Evolutionary conservation across 2,113 vertebrate species (phyloP).

Genomic region (Panurus biarmicus): DNA sequence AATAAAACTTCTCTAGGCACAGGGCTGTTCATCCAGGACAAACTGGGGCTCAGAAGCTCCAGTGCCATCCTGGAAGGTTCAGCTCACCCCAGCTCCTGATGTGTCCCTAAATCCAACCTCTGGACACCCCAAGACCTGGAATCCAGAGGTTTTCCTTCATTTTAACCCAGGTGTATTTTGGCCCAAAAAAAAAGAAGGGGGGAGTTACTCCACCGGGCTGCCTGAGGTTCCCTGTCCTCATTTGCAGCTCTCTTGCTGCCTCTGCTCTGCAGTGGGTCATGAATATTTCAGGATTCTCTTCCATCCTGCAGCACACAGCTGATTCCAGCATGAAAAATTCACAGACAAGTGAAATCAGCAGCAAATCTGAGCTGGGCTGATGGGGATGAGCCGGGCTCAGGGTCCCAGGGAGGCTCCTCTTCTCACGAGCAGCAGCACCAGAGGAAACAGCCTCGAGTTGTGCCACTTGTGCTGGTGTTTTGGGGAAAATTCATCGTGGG

Average conservation of each 20-base stretch:
- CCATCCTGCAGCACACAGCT: background rate
- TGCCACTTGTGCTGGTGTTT: background rate
- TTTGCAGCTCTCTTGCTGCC: background rate
- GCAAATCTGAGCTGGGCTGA: background rate
- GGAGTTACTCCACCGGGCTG: background rate
- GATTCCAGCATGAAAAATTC: slow-evolving; percentile 29
- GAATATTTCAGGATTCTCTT: slow-evolving; percentile 54
- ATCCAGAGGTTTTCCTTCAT: rapidly evolving
- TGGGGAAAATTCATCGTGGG: rapidly evolving
- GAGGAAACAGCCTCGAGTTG: rapidly evolving
- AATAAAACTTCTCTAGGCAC: background rate
- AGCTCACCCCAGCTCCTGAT: rapidly evolving
- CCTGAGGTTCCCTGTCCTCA: background rate
- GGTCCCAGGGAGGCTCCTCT: background rate
- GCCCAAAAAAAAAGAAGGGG: too few relatives aligned
- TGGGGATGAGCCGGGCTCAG: background rate
- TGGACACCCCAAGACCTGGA: background rate
- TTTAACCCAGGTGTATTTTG: background rate
- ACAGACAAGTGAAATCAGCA: background rate
- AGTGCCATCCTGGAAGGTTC: background rate
- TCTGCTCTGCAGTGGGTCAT: background rate
- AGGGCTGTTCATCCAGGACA: background rate
- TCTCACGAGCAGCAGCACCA: background rate
- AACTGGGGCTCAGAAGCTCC: rapidly evolving
- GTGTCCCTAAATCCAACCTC: rapidly evolving